Percentiles rank a stretch among this genome's conserved stretches.
phyloP scores from a whole-genome alignment of 2,797 vertebrate species.

The Molossus molossus region DNA sequence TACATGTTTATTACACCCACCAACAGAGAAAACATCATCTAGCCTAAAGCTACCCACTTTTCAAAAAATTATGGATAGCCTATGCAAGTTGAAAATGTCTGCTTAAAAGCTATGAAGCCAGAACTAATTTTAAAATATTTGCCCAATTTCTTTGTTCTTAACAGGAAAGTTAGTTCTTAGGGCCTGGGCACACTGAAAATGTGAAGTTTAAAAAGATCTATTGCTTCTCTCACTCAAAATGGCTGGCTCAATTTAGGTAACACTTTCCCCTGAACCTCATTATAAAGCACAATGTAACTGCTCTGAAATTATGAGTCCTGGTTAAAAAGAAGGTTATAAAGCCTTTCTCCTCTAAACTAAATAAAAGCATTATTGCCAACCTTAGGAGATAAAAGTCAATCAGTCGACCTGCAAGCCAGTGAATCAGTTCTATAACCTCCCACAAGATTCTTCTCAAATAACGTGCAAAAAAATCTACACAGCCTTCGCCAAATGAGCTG shows the following conservation, averaged over 20 bases:
- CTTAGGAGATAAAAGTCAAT: slow-evolving; percentile 57
- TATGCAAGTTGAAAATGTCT: slow-evolving; percentile 58
- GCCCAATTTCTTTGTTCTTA: slow-evolving; percentile 29
- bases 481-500: slow-evolving; percentile 46
- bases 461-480: slow-evolving; percentile 32
- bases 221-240: slow-evolving; percentile 55
- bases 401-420: slow-evolving; percentile 32
- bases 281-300: slow-evolving; percentile 33
- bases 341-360: slow-evolving; percentile 63
- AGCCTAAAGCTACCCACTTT: slow-evolving; percentile 61
- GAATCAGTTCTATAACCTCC: neutral
- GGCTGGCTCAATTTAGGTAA: neutral
- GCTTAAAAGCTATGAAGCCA: slow-evolving; percentile 63
- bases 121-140: slow-evolving; percentile 68
- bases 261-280: slow-evolving; percentile 18
- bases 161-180: slow-evolving; percentile 43
- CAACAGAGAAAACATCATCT: slow-evolving; percentile 77
- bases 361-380: slow-evolving; percentile 62
- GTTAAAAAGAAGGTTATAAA: slow-evolving; percentile 57
- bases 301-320: slow-evolving; percentile 66
- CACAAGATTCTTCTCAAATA: slow-evolving; percentile 60
- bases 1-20: slow-evolving; percentile 61
- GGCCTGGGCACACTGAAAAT: neutral
- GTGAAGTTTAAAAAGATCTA: neutral
- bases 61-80: slow-evolving; percentile 67